Evolutionary conservation across 2,113 vertebrate genomes (phyloP), one percentile per base, ranked within the genome.

Genomic region (Callionymus lyra): DNA sequence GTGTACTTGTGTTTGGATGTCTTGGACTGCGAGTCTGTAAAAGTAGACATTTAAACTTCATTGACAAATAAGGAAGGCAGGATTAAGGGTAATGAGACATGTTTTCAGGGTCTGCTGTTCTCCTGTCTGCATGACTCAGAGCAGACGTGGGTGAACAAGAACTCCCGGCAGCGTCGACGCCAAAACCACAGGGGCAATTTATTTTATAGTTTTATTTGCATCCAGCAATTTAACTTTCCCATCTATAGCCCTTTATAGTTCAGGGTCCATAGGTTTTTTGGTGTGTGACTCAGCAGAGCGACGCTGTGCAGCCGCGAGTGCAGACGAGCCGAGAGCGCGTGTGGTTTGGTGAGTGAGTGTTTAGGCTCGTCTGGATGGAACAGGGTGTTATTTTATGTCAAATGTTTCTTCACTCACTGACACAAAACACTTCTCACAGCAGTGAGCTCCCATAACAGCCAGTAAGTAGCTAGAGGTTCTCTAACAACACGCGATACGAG

Each of bases 121-220:
- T 37, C 37, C 46, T 50, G 16, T 56, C 34, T 59, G n/a, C n/a
- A n/a, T n/a, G 63, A 60, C 44, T 58, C 44, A 62, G 36, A 70
- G 21, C 21, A 27, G 21, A 27, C 21, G 21, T 27, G 21, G 21
- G 21, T 8, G 21, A 27, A 50, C 41, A 38, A 41, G 56, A 32
- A 43, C 47, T 50, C 46, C 31, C 10, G 18, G 1, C 41, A 60
- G 33, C 36, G 50, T 48, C 41, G 64, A 65, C 65, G 54, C 58
- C 59, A 57, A 59, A 44, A 66, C 68, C 50, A 13, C 70, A 65
- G 53, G 12, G 31, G 59, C 41, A 45, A 50, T 56, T 51, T 67
- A 46, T 60, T 77, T 71, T 65, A 70, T 47, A 31, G 10, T 34
- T 39, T 63, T 59, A 52, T 73, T 70, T 76, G 51, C 58, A 71